A percentile compares a stretch with the other conserved stretches of the same genome.
These are phyloP conservation scores for Vulpes lagopus DNA, from an alignment of 2,113 vertebrate genomes.

Conservation along the genomic window DNA sequence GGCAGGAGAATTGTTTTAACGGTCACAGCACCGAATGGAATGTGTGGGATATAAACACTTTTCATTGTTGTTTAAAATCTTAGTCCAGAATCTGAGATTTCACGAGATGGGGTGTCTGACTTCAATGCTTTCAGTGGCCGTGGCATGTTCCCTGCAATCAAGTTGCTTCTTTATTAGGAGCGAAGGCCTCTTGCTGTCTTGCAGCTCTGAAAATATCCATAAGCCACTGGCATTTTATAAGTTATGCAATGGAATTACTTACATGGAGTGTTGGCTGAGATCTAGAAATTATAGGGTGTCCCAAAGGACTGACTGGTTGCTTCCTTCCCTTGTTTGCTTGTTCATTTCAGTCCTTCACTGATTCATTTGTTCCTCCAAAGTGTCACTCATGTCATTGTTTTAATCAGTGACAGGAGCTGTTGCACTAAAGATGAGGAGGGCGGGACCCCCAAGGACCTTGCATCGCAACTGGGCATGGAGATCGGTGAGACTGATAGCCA, in stretches of 20 bases:
- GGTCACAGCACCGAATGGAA: neutral
- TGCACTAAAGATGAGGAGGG: neutral
- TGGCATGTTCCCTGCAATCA: too few relatives aligned
- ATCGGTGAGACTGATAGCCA: neutral
- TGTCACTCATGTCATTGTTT: neutral
- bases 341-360: neutral
- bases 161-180: neutral
- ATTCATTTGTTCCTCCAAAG: neutral
- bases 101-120: neutral
- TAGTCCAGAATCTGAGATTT: neutral
- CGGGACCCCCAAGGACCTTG: neutral
- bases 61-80: constrained; percentile 35
- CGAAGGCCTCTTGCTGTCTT: neutral
- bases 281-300: neutral
- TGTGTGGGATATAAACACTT: constrained; percentile 42
- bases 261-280: neutral
- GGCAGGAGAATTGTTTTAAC: neutral
- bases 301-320: neutral
- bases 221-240: neutral
- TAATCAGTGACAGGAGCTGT: neutral
- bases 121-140: neutral
- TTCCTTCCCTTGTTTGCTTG: neutral
- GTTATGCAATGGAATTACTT: neutral
- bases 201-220: neutral
- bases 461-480: neutral